Evolutionary conservation across 2,113 vertebrate species (phyloP).

Genomic region (Gila orcuttii): DNA sequence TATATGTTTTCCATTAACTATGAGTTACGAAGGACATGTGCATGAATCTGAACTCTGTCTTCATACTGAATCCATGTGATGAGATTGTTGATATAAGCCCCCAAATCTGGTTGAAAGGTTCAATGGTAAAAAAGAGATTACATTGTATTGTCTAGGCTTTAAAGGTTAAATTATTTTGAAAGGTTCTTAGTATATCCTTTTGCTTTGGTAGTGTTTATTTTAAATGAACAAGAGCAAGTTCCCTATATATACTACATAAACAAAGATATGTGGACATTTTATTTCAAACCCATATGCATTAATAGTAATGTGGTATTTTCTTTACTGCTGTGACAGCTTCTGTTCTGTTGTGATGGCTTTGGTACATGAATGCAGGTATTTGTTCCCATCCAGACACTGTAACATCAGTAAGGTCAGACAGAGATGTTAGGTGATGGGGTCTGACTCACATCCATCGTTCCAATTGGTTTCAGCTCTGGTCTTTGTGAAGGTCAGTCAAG

Average conservation of each 20-base stretch:
- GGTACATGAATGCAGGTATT: background rate
- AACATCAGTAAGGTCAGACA: background rate
- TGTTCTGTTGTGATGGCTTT: background rate
- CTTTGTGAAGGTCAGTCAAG: background rate
- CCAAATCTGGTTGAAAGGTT: conserved; percentile 7
- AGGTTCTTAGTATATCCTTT: background rate
- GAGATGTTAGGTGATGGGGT: background rate
- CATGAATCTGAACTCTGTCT: background rate
- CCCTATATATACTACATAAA: background rate
- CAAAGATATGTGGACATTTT: background rate
- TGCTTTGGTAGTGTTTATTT: conserved; percentile 1
- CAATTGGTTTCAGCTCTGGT: conserved; percentile 3
- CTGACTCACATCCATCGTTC: background rate
- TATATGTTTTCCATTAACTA: background rate
- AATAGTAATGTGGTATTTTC: background rate
- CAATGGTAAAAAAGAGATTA: conserved; percentile 9
- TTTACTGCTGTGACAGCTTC: background rate
- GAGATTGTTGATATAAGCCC: conserved; percentile 15
- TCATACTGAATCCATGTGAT: conserved; percentile 6
- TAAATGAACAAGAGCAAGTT: background rate
- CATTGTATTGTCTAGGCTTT: background rate
- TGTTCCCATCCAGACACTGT: background rate
- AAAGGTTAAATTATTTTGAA: background rate
- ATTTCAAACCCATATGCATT: background rate
- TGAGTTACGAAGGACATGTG: background rate